These are phyloP conservation scores for Umimayanthus kanabou DNA, from an alignment of 92 coral and sea anemone genomes.

Conservation along the genomic window DNA sequence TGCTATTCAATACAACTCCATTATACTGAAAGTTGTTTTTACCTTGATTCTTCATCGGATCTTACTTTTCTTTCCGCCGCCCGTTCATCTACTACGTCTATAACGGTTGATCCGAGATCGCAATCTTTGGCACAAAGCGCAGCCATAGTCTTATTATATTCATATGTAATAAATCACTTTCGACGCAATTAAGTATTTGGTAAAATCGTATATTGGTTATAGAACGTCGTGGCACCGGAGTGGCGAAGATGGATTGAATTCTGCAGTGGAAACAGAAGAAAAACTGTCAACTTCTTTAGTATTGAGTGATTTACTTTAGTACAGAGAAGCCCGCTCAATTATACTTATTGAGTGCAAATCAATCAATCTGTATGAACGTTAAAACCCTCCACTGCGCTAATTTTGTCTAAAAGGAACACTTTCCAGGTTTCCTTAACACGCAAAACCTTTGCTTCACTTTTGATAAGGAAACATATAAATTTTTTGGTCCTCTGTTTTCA, in stretches of 20 bases:
- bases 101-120: not conserved
- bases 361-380: not conserved
- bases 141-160: not conserved
- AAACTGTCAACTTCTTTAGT: not conserved
- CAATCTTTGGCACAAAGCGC: not conserved
- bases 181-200: conserved; percentile 12
- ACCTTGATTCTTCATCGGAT: not conserved
- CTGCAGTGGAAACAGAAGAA: not conserved
- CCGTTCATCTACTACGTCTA: not conserved
- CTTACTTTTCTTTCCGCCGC: not conserved
- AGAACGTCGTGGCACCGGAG: not conserved
- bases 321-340: not conserved
- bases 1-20: not conserved
- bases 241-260: not conserved
- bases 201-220: conserved; percentile 7
- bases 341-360: not conserved
- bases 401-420: not conserved
- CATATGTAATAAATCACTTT: not conserved
- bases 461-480: no score
- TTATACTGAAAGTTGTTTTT: not conserved
- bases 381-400: not conserved
- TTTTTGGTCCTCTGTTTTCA: no score
- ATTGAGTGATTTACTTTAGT: not conserved
- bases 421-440: not conserved
- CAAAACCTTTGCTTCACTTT: no score